Percentiles rank a stretch among this genome's conserved stretches.
phyloP scores from a whole-genome alignment of 2,888 invertebrate species.

The Theretra japonica region DNA sequence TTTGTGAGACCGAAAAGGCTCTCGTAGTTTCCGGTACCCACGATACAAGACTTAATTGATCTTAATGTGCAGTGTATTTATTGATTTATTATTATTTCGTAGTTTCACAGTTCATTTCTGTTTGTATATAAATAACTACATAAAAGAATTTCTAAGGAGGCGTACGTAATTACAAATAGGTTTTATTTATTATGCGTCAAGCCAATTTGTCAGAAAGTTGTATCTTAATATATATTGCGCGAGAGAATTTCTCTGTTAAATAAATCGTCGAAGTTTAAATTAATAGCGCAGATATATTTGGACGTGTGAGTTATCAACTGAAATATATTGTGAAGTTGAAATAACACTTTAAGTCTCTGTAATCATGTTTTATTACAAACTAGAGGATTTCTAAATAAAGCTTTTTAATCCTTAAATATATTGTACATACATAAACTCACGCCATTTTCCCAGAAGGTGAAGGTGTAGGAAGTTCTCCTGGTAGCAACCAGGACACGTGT shows the following conservation, averaged over 20 bases:
- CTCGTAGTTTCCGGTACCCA: too few species aligned
- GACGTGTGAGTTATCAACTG: neutral
- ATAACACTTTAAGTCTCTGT: conserved; percentile 3
- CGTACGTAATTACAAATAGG: neutral
- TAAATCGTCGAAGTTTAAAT: conserved; percentile 29
- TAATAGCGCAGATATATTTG: conserved; percentile 27
- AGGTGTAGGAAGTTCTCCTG: too few species aligned
- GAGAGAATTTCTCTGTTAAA: conserved; percentile 18
- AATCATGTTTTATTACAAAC: neutral
- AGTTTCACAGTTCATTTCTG: too few species aligned
- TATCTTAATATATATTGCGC: conserved; percentile 24
- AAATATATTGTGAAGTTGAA: conserved; percentile 15
- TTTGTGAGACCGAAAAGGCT: too few species aligned
- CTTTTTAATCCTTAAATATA: neutral
- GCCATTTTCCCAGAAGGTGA: too few species aligned
- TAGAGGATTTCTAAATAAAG: neutral
- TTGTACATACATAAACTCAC: too few species aligned
- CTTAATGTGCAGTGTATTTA: too few species aligned
- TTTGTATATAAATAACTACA: neutral
- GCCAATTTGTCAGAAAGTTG: conserved; percentile 21
- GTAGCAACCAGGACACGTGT: too few species aligned
- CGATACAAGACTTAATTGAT: too few species aligned
- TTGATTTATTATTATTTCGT: too few species aligned
- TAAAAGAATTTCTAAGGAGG: neutral
- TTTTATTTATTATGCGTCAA: conserved; percentile 16